phyloP scores from a whole-genome alignment of 2,888 invertebrate genomes.

The Drosophila kuntzei region DNA sequence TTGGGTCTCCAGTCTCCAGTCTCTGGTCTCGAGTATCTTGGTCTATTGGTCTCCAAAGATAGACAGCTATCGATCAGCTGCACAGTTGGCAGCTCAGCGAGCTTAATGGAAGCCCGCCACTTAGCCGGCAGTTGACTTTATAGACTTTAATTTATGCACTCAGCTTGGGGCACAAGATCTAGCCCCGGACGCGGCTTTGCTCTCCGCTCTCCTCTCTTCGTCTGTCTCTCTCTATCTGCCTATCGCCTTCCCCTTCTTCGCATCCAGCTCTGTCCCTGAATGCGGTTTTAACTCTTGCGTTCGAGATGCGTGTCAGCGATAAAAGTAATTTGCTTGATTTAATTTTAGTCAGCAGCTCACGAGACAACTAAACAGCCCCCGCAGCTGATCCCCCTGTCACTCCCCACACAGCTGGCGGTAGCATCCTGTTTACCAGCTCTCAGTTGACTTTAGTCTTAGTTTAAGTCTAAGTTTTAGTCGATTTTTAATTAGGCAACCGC shows the following conservation, averaged over 20 bases:
- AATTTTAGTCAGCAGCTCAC: conserved; percentile 80
- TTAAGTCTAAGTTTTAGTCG: conserved; percentile 37
- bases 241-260: conserved; percentile 15
- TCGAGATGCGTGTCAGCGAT: conserved; percentile 79
- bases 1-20: conserved; percentile 2
- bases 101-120: conserved; percentile 80
- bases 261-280: conserved; percentile 56
- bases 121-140: conserved; percentile 78
- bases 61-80: conserved; percentile 78
- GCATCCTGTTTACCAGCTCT: conserved; percentile 73
- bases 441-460: conserved; percentile 24
- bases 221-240: background rate
- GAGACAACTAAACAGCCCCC: conserved; percentile 70
- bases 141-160: conserved; percentile 78
- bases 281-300: conserved; percentile 76
- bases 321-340: conserved; percentile 81
- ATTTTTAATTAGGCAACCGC: conserved; percentile 75
- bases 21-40: conserved; percentile 3
- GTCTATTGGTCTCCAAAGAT: conserved; percentile 57
- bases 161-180: conserved; percentile 64
- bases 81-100: conserved; percentile 80
- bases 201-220: background rate
- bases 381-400: conserved; percentile 29
- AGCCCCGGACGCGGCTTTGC: conserved; percentile 48
- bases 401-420: conserved; percentile 28